Percentiles rank a stretch among this genome's conserved stretches.
These are phyloP conservation scores for Cheilosia urbana DNA, from an alignment of 2,888 invertebrate genomes.

Conservation along the genomic window DNA sequence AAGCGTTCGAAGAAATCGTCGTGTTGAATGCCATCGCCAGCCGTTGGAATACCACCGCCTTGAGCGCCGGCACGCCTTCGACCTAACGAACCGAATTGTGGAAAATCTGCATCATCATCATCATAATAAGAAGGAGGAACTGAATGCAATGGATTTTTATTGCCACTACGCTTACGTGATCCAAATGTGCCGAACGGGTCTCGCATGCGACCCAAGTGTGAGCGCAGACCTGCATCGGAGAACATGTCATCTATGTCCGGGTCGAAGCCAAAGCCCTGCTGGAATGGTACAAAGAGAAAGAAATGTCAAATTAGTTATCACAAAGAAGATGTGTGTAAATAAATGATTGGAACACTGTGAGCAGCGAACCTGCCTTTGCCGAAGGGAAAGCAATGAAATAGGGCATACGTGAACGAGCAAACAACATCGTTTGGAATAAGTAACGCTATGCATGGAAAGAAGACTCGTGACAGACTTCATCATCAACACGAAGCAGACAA, in stretches of 20 bases:
- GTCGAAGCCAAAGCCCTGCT: slow-evolving; percentile 83
- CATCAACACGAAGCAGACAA: too few species aligned
- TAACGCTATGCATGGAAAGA: too few species aligned
- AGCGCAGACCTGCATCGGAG: slow-evolving; percentile 81
- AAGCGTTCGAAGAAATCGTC: slow-evolving; percentile 82
- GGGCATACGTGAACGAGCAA: too few species aligned
- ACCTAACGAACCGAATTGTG: slow-evolving; percentile 82
- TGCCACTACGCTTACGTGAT: slow-evolving; percentile 82
- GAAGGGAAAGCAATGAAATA: too few species aligned
- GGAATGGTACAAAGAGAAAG: slow-evolving; percentile 65
- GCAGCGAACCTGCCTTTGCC: too few species aligned
- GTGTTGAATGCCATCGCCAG: slow-evolving; percentile 68
- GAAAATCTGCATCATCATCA: slow-evolving; percentile 82
- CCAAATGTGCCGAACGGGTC: slow-evolving; percentile 82
- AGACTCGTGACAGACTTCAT: too few species aligned
- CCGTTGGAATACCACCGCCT: slow-evolving; percentile 70
- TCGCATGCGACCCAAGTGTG: slow-evolving; percentile 81
- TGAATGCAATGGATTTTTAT: slow-evolving; percentile 78
- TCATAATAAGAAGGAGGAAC: slow-evolving; percentile 80
- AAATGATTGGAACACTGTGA: neutral
- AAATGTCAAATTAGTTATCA: slow-evolving; percentile 2
- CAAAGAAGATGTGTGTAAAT: neutral
- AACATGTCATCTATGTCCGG: slow-evolving; percentile 81
- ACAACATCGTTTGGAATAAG: too few species aligned
- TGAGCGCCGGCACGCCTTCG: slow-evolving; percentile 77